Evolutionary conservation across 2,797 vertebrate species (phyloP).

Genomic region (Rhincodon typus): DNA sequence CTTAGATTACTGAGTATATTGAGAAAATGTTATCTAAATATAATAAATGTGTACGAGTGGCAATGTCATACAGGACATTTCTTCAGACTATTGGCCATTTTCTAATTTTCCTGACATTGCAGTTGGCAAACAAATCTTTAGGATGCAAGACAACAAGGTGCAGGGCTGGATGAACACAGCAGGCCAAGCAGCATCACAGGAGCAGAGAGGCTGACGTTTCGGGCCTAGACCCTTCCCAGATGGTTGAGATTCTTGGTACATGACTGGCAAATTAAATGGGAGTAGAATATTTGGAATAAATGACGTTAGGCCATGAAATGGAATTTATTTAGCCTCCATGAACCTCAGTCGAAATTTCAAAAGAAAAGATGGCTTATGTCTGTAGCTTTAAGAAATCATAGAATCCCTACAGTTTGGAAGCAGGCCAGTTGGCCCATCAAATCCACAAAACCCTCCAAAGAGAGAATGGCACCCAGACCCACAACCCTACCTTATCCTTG

Average conservation of each 20-base stretch:
- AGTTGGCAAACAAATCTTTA: neutral
- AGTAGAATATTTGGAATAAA: neutral
- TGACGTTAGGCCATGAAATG: neutral
- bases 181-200: too few relatives aligned
- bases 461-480: too few relatives aligned
- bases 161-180: too few relatives aligned
- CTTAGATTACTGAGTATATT: neutral
- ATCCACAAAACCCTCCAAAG: too few relatives aligned
- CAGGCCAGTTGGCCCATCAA: too few relatives aligned
- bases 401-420: too few relatives aligned
- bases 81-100: neutral
- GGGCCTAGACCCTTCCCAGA: too few relatives aligned
- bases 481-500: too few relatives aligned
- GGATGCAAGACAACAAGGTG: too few relatives aligned
- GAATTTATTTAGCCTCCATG: neutral
- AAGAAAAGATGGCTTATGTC: neutral
- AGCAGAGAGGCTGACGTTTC: too few relatives aligned
- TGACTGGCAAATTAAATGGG: neutral
- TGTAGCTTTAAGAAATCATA: neutral
- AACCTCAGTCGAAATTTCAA: neutral
- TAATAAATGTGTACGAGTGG: neutral
- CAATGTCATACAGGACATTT: neutral
- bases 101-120: too few relatives aligned
- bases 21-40: conserved; percentile 8
- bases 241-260: neutral